Conservation (phyloP, 2,888 invertebrate species). For the Bruchidius siliquastri region DNA sequence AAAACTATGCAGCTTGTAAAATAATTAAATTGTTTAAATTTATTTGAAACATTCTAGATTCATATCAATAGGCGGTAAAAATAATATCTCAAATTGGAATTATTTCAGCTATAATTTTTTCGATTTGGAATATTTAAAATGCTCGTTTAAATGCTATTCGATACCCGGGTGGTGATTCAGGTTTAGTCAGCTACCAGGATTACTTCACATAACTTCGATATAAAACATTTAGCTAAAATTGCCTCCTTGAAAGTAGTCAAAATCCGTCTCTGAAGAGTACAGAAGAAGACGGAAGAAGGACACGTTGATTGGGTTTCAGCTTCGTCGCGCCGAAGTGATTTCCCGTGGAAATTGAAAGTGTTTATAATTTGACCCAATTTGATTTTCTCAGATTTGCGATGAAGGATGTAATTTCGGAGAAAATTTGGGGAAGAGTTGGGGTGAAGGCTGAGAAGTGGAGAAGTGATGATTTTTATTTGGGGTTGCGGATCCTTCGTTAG, state of each 20-base stretch:
- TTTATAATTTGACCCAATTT: slow-evolving; percentile 38
- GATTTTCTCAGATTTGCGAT: slow-evolving; percentile 22
- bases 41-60: no score
- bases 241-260: neutral
- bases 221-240: no score
- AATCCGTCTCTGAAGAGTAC: neutral
- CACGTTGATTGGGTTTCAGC: slow-evolving; percentile 24
- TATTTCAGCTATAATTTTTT: no score
- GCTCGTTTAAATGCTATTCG: no score
- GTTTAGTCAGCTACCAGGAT: no score
- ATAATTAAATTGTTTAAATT: no score
- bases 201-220: no score
- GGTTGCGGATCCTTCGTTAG: neutral
- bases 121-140: no score
- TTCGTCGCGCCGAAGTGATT: slow-evolving; percentile 24
- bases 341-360: slow-evolving; percentile 35
- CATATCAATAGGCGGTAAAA: no score
- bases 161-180: no score
- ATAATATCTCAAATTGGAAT: no score
- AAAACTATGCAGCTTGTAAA: no score
- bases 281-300: slow-evolving; percentile 3
- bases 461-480: neutral
- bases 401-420: slow-evolving; percentile 13
- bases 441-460: neutral
- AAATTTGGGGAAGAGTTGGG: slow-evolving; percentile 8